These are phyloP conservation scores for Catharus minimus DNA, from an alignment of 2,113 vertebrate species.

Conservation along the genomic window DNA sequence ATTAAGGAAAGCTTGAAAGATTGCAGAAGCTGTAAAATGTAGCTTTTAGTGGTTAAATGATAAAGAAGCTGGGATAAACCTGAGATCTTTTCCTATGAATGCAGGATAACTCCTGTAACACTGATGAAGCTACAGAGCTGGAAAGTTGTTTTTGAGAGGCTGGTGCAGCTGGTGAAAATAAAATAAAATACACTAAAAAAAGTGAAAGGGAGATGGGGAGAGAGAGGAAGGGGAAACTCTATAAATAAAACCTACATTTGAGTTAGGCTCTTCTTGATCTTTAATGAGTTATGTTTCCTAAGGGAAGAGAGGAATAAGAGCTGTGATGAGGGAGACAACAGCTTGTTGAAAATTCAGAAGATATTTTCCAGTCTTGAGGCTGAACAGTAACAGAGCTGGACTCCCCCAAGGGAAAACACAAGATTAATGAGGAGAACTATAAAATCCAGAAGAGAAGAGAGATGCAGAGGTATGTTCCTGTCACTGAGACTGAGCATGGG, in stretches of 20 bases:
- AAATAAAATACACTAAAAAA: not conserved
- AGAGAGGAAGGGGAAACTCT: not conserved
- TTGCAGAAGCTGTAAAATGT: not conserved
- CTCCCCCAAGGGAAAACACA: not conserved
- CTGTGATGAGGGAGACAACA: not conserved
- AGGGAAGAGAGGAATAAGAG: not conserved
- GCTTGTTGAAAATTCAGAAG: not conserved
- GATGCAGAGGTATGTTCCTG: not conserved
- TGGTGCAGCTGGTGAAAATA: not conserved
- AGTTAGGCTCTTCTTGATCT: slow-evolving; percentile 6
- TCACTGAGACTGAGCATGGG: not conserved
- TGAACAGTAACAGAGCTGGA: not conserved
- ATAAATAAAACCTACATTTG: not conserved
- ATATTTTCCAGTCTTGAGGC: not conserved
- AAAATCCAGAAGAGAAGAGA: not conserved
- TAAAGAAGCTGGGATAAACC: not conserved
- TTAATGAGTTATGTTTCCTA: not conserved
- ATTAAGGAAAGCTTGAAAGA: not conserved
- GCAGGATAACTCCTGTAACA: not conserved
- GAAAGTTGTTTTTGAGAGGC: not conserved
- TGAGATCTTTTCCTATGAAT: not conserved
- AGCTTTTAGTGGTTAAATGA: not conserved
- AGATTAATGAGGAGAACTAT: not conserved
- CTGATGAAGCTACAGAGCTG: not conserved
- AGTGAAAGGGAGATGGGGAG: not conserved